Percentiles rank a stretch among this genome's conserved stretches.
These are phyloP conservation scores for Caenorhabditis sp. DNA, from an alignment of 2,888 invertebrate genomes.

Conservation along the genomic window DNA sequence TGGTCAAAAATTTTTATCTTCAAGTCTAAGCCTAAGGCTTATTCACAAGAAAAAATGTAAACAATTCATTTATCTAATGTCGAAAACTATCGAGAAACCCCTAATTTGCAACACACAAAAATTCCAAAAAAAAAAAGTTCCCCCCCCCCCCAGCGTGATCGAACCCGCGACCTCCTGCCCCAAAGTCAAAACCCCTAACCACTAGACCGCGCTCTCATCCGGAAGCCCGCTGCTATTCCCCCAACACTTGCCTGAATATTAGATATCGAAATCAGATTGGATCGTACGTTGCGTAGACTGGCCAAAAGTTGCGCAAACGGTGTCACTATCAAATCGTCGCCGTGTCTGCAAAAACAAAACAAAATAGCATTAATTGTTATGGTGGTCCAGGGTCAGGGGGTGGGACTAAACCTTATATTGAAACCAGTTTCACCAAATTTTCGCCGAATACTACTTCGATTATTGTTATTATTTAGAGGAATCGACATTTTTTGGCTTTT, in stretches of 20 bases:
- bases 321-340: constrained; percentile 98
- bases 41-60: too few relatives aligned
- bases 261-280: constrained; percentile 95
- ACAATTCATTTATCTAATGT: too few relatives aligned
- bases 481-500: constrained; percentile 18
- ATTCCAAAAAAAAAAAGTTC: too few relatives aligned
- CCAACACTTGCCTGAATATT: constrained; percentile 77
- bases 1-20: too few relatives aligned
- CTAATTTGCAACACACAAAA: too few relatives aligned
- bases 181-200: too few relatives aligned
- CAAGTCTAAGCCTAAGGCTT: too few relatives aligned
- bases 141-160: too few relatives aligned
- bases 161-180: too few relatives aligned
- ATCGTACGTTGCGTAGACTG: constrained; percentile 95
- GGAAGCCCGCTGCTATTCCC: too few relatives aligned
- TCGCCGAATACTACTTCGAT: constrained; percentile 35
- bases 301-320: constrained; percentile 99
- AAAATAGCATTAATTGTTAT: not conserved
- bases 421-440: constrained; percentile 47
- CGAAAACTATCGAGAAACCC: too few relatives aligned
- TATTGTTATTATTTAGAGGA: constrained; percentile 34
- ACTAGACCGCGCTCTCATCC: too few relatives aligned
- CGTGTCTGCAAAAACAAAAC: constrained; percentile 79
- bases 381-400: not conserved
- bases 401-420: constrained; percentile 42